These are phyloP conservation scores for Bucco capensis DNA, from an alignment of 2,113 vertebrate species.

Conservation along the genomic window DNA sequence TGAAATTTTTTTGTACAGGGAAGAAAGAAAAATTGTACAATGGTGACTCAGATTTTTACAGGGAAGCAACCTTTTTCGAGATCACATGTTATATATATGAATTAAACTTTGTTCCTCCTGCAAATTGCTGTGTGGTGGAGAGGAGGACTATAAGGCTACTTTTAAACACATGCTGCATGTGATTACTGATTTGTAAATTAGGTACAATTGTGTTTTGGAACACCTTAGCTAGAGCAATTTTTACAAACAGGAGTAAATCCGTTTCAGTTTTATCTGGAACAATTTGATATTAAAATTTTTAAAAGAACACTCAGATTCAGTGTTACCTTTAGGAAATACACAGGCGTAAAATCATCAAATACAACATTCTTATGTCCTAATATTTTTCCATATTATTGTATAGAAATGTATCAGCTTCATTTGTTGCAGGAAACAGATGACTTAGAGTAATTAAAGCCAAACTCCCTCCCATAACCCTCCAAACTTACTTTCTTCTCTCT, in stretches of 20 bases:
- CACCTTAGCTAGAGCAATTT: not conserved
- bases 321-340: not conserved
- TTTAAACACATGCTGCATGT: not conserved
- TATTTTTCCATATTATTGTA: not conserved
- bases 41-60: not conserved
- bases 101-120: constrained; percentile 6
- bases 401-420: not conserved
- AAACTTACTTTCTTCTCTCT: not conserved
- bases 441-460: not conserved
- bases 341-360: not conserved
- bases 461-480: not conserved
- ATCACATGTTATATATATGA: not conserved
- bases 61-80: not conserved
- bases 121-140: not conserved
- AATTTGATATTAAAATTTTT: not conserved
- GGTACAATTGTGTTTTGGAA: not conserved
- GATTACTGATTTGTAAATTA: not conserved
- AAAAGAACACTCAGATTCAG: not conserved
- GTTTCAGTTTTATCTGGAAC: not conserved
- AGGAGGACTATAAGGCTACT: not conserved
- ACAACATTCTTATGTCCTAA: not conserved
- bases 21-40: not conserved
- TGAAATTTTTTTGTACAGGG: not conserved
- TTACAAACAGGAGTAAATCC: not conserved
- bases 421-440: not conserved